Evolutionary conservation across 2,797 vertebrate genomes (phyloP).

Genomic region (Melanotaenia boesemani): DNA sequence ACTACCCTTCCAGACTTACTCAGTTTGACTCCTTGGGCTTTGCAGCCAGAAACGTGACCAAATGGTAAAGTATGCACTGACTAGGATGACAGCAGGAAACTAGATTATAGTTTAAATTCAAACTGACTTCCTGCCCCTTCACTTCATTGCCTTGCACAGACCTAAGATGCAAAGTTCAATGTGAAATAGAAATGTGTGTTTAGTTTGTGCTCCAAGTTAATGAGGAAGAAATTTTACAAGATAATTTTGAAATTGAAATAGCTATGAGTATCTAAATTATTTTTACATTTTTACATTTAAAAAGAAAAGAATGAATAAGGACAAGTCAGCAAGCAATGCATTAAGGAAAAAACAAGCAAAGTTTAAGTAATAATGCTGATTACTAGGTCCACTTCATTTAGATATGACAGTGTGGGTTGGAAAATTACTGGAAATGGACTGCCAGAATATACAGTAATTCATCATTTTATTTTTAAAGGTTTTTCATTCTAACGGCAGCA

Average conservation of each 20-base stretch:
- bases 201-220: neutral
- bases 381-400: too few relatives aligned
- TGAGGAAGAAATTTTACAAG: neutral
- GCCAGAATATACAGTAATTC: too few relatives aligned
- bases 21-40: slow-evolving; percentile 9
- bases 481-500: too few relatives aligned
- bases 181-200: neutral
- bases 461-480: too few relatives aligned
- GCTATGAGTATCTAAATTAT: neutral
- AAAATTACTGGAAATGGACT: too few relatives aligned
- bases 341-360: too few relatives aligned
- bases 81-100: slow-evolving; percentile 2
- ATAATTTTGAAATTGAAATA: neutral
- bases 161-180: neutral
- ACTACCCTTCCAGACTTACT: slow-evolving; percentile 5
- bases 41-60: slow-evolving; percentile 9
- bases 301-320: too few relatives aligned
- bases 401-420: too few relatives aligned
- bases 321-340: too few relatives aligned
- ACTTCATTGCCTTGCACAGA: slow-evolving; percentile 1
- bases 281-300: neutral
- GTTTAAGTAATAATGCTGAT: too few relatives aligned
- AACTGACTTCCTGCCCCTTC: slow-evolving; percentile 7
- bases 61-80: neutral
- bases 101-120: neutral